These are phyloP conservation scores for Mamestra configurata DNA, from an alignment of 1,140 invertebrate genomes.

Conservation along the genomic window DNA sequence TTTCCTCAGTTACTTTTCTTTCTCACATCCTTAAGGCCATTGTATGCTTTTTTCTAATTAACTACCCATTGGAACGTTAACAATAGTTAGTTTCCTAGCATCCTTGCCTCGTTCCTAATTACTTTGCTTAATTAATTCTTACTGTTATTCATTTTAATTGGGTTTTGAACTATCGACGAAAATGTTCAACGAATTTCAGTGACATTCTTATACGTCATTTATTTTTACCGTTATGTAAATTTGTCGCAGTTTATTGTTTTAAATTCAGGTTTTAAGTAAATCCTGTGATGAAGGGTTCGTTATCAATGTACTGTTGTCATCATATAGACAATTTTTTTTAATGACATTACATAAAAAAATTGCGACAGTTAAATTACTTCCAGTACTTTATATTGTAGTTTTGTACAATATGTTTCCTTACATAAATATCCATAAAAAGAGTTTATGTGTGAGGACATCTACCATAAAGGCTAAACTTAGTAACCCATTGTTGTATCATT, in stretches of 20 bases:
- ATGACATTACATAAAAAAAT: too few species aligned
- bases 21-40: slow-evolving; percentile 71
- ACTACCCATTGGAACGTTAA: slow-evolving; percentile 55
- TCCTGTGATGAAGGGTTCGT: too few species aligned
- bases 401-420: too few species aligned
- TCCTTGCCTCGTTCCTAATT: slow-evolving; percentile 54
- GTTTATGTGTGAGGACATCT: too few species aligned
- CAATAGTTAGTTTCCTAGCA: slow-evolving; percentile 63
- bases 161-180: slow-evolving; percentile 5
- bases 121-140: slow-evolving; percentile 23
- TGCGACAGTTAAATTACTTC: too few species aligned
- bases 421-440: too few species aligned
- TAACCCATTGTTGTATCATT: too few species aligned
- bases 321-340: too few species aligned
- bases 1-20: slow-evolving; percentile 64
- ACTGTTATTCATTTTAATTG: slow-evolving; percentile 10
- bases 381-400: too few species aligned
- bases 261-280: too few species aligned
- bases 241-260: neutral
- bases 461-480: too few species aligned
- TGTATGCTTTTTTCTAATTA: slow-evolving; percentile 64
- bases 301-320: too few species aligned
- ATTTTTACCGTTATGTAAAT: neutral
- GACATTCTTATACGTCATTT: neutral
- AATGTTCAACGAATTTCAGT: neutral